These are phyloP conservation scores for Sarcophaga rosellei DNA, from an alignment of 2,888 invertebrate genomes.

Conservation along the genomic window DNA sequence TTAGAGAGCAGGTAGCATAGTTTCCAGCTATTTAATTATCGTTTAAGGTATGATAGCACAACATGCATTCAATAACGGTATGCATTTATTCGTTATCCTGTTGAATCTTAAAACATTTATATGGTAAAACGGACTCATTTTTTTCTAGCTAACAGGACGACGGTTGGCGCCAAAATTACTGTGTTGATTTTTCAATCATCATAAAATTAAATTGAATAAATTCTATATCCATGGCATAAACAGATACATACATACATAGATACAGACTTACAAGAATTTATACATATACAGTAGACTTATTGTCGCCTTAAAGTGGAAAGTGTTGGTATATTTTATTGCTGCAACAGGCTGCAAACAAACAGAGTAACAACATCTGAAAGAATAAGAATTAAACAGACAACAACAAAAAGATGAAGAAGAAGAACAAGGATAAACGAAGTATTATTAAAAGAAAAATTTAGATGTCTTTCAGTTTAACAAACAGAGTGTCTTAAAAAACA, in stretches of 20 bases:
- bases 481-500: slow-evolving; percentile 49
- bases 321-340: slow-evolving; percentile 37
- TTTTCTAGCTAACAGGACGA: slow-evolving; percentile 7
- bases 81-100: slow-evolving; percentile 23
- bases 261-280: not conserved
- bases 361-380: slow-evolving; percentile 17
- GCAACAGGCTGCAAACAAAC: slow-evolving; percentile 42
- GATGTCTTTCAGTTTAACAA: slow-evolving; percentile 59
- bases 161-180: slow-evolving; percentile 64
- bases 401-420: slow-evolving; percentile 18
- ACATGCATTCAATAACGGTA: not conserved
- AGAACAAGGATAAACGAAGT: slow-evolving; percentile 6
- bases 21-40: slow-evolving; percentile 4
- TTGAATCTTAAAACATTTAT: slow-evolving; percentile 13
- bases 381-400: slow-evolving; percentile 40
- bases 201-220: slow-evolving; percentile 62
- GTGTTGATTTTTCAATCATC: slow-evolving; percentile 58
- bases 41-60: not conserved
- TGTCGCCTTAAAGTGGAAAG: slow-evolving; percentile 54
- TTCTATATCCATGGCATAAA: slow-evolving; percentile 43
- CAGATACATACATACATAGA: not conserved
- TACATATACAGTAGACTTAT: slow-evolving; percentile 51
- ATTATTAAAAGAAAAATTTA: slow-evolving; percentile 40
- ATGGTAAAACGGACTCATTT: not conserved
- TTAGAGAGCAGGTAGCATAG: slow-evolving; percentile 12